These are phyloP conservation scores for Drosophila paranaensis DNA, from an alignment of 2,888 invertebrate genomes.

Conservation along the genomic window DNA sequence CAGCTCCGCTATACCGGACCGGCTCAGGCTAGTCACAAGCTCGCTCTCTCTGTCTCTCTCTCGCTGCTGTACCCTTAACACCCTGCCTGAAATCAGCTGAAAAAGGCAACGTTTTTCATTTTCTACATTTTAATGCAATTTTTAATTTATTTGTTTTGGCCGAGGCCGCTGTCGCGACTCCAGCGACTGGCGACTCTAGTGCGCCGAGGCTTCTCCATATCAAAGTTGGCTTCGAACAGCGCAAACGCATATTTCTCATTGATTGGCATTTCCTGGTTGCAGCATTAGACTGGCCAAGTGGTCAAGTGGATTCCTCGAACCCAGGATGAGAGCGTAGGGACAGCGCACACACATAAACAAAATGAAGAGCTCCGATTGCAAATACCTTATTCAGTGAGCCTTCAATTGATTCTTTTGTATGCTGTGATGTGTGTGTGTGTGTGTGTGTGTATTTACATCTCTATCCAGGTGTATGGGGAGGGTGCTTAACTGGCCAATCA, in stretches of 20 bases:
- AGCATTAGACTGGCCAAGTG: constrained; percentile 74
- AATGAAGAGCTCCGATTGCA: constrained; percentile 17
- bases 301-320: constrained; percentile 79
- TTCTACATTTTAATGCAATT: constrained; percentile 80
- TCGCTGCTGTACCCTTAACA: constrained; percentile 7
- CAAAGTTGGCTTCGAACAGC: constrained; percentile 40
- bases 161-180: constrained; percentile 46
- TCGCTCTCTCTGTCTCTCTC: not conserved
- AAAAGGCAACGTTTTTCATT: constrained; percentile 78
- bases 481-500: constrained; percentile 47
- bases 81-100: constrained; percentile 63
- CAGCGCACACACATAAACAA: not conserved
- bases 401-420: constrained; percentile 30
- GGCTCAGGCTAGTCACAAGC: constrained; percentile 11
- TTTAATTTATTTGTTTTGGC: constrained; percentile 80
- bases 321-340: constrained; percentile 54
- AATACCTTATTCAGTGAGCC: constrained; percentile 31
- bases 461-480: constrained; percentile 19
- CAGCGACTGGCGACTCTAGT: constrained; percentile 39
- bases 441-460: constrained; percentile 27
- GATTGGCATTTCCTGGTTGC: constrained; percentile 82
- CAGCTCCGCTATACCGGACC: constrained; percentile 36
- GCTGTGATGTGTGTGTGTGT: constrained; percentile 1
- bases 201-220: constrained; percentile 52
- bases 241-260: constrained; percentile 75